Percentiles rank a stretch among this genome's conserved stretches.
Evolutionary conservation across 2,113 vertebrate species (phyloP).

Genomic region (Microcebus murinus): DNA sequence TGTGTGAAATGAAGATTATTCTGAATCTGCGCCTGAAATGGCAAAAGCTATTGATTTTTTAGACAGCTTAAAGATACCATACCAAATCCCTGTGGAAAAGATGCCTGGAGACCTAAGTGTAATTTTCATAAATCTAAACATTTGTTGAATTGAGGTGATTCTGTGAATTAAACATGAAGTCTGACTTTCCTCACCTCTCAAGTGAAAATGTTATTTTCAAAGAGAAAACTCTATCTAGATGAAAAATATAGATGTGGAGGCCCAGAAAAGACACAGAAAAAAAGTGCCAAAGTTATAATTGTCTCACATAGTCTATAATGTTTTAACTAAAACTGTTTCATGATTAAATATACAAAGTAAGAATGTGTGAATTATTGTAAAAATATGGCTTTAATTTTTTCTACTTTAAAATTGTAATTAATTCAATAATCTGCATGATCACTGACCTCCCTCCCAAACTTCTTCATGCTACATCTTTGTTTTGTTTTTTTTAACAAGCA

Average conservation of each 20-base stretch:
- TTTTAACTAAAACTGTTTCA: neutral
- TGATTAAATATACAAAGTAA: neutral
- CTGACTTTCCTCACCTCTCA: neutral
- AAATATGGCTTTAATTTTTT: neutral
- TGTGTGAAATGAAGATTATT: constrained; percentile 26
- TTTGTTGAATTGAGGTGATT: constrained; percentile 20
- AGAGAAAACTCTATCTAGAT: neutral
- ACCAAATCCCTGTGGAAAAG: constrained; percentile 23
- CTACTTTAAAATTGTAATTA: neutral
- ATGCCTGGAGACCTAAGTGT: neutral
- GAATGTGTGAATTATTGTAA: neutral
- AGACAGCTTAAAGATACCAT: neutral
- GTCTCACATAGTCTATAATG: neutral
- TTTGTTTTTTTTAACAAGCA: neutral
- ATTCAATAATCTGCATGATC: neutral
- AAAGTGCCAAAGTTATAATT: neutral
- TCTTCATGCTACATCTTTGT: neutral
- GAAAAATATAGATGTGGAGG: neutral
- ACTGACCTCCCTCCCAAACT: neutral
- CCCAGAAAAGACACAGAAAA: neutral
- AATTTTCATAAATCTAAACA: constrained; percentile 47
- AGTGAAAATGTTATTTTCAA: constrained; percentile 33
- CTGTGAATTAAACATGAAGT: constrained; percentile 46
- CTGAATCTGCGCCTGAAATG: neutral
- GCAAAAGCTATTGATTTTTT: constrained; percentile 53